Base-by-base conservation (phyloP, 2,888 invertebrate genomes). In the Barypeithes pellucidus region DNA sequence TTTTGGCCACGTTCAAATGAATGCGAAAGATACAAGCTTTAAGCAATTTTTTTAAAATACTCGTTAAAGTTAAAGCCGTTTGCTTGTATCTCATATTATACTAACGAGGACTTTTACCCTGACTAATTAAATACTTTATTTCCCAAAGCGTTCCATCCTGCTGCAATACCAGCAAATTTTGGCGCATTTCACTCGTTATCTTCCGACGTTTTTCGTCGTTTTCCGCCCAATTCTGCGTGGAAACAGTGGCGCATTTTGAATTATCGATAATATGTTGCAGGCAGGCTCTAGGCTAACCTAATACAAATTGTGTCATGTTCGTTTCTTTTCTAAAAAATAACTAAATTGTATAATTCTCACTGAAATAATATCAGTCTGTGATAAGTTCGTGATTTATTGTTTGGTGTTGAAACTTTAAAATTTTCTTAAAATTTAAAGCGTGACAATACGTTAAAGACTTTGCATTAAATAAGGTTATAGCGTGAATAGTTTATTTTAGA, bases 371-470 rank as follows among this genome's bases (percentile, higher is more conserved):
- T 59, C 52, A 45, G 43, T 63, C 77, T 79, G 79, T 79, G 79
- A 73, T 76, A 77, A 50, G 36, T 54, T 63, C 59, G 63, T 67
- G 54, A 54, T 43, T 73, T 77, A 76, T 77, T 75, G 75, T 69
- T 57, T 63, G 63, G 52, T 61, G 65, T 52, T 50, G n/a, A 39
- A 39, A 14, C 36, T 52, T n/a, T 63, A 11, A 65, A 54, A 65
- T 65, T 65, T 33, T 65, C 36, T 36, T 14, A 1, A 22, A 14
- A 12, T 65, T 47, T 22, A 11, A 41, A 39, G 41, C 14, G 33
- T 12, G 66, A 71, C 66, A 71, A 71, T 66, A 71, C 71, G 66
- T 50, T 47, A 39, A 36, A 50, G 24, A 54, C 57, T 67, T 22
- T 24, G 7, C 41, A 22, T 52, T 65, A 50, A 18, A 39, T 65